Evolutionary conservation across 2,797 vertebrate genomes (phyloP).

Genomic region (Pelochelys cantorii): DNA sequence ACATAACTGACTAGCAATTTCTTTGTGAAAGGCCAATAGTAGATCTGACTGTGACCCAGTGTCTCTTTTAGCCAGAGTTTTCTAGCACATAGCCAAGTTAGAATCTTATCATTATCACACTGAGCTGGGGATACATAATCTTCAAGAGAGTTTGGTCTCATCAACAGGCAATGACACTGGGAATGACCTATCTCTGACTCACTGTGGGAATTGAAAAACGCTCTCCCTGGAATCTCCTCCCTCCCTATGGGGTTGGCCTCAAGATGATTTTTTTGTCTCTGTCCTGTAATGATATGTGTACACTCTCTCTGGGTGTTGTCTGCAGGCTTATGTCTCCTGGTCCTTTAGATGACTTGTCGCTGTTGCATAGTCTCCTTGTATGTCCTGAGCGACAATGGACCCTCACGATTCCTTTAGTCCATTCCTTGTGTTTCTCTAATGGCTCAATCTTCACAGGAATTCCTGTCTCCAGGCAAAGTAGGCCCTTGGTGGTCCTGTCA

Average conservation of each 20-base stretch:
- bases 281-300: neutral
- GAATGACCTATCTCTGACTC: no score
- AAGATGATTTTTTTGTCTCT: neutral
- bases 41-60: neutral
- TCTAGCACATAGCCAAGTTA: neutral
- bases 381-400: neutral
- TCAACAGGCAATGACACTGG: no score
- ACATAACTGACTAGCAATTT: neutral
- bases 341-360: neutral
- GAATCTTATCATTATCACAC: neutral
- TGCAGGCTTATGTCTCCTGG: neutral
- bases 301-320: neutral
- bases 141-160: neutral
- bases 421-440: neutral
- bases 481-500: neutral
- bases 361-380: neutral
- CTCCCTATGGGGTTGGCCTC: neutral
- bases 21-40: constrained; percentile 9
- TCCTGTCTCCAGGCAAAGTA: neutral
- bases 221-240: neutral
- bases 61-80: neutral
- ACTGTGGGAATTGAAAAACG: no score
- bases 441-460: neutral
- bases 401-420: neutral
- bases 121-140: neutral